phyloP scores from a whole-genome alignment of 2,113 vertebrate genomes.

The Anseranas semipalmata region DNA sequence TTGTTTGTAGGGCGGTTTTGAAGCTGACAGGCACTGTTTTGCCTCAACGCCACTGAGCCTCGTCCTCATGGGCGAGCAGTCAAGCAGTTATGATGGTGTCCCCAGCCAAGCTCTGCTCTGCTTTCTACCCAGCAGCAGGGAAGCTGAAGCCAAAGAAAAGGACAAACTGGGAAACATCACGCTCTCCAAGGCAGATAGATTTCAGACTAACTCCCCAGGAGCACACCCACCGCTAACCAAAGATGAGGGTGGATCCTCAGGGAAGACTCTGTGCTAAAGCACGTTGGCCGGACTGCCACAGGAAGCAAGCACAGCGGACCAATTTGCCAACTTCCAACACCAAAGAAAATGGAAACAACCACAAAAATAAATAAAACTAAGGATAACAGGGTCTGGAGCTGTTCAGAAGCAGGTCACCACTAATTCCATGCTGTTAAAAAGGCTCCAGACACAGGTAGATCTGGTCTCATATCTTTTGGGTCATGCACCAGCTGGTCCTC shows the following conservation, averaged over 20 bases:
- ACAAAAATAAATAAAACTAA: background rate
- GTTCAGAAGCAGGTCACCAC: background rate
- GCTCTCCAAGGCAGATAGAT: background rate
- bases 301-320: background rate
- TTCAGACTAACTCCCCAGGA: background rate
- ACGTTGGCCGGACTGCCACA: background rate
- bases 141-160: background rate
- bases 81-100: background rate
- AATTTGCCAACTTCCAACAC: background rate
- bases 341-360: background rate
- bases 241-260: background rate
- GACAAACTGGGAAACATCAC: background rate
- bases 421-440: background rate
- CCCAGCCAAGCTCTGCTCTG: background rate
- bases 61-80: background rate
- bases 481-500: background rate
- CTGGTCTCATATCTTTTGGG: background rate
- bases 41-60: background rate
- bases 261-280: background rate
- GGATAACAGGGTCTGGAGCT: background rate
- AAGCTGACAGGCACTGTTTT: background rate
- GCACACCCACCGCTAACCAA: background rate
- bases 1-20: background rate
- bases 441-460: background rate
- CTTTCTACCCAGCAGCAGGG: background rate